These are phyloP conservation scores for Drosophila greeni DNA, from an alignment of 2,888 invertebrate species.

Conservation along the genomic window DNA sequence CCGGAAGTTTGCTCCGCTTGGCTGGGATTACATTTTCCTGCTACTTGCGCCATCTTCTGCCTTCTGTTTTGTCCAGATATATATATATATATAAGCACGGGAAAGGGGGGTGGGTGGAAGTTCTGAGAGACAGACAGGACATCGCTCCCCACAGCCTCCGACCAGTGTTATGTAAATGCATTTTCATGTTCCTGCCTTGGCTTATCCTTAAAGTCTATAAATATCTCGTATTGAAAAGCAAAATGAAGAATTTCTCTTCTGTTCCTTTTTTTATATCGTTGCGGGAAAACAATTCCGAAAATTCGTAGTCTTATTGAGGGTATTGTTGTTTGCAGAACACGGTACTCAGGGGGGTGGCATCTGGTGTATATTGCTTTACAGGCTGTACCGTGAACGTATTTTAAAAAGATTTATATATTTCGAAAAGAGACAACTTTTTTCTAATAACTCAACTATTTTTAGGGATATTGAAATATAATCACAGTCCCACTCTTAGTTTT, in stretches of 20 bases:
- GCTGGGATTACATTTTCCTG: slow-evolving; percentile 73
- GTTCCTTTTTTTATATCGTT: slow-evolving; percentile 43
- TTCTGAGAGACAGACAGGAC: slow-evolving; percentile 4
- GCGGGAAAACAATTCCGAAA: slow-evolving; percentile 60
- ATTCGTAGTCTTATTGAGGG: slow-evolving; percentile 19
- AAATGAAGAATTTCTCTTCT: slow-evolving; percentile 56
- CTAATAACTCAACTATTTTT: no score
- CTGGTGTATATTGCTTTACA: neutral
- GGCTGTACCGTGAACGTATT: neutral
- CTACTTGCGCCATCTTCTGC: slow-evolving; percentile 52
- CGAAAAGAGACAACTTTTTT: neutral
- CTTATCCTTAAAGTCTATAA: slow-evolving; percentile 72
- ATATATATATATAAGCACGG: slow-evolving; percentile 10
- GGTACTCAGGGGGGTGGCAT: neutral
- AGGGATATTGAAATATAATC: neutral
- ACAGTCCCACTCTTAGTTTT: neutral
- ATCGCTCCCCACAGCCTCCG: slow-evolving; percentile 13
- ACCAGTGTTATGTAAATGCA: slow-evolving; percentile 66
- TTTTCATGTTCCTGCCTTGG: slow-evolving; percentile 66
- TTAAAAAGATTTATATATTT: neutral
- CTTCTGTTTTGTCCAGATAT: slow-evolving; percentile 34
- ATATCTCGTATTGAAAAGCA: slow-evolving; percentile 66
- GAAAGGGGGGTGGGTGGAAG: neutral
- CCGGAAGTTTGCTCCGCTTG: slow-evolving; percentile 72
- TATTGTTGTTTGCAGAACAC: neutral